Base-by-base conservation (phyloP, 30 jellyfish, hydroid and myxozoan species). In the Clytia hemisphaerica region DNA sequence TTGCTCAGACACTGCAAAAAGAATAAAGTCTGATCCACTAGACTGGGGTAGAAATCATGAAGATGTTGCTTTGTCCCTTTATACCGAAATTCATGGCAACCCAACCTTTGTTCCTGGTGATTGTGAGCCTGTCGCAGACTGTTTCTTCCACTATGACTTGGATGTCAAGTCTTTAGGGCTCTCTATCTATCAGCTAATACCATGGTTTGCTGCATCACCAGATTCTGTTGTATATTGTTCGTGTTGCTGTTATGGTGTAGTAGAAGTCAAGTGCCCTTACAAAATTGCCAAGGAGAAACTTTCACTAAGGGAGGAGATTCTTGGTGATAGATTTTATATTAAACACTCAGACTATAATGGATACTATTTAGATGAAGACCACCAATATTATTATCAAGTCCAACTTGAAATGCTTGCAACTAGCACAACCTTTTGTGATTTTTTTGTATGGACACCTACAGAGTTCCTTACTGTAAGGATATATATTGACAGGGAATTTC, bases 141-240 rank as follows among this genome's bases (percentile, higher is more conserved):
- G 22, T 2, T 3, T 19, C 36, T 4, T 29, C 5, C 71, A 58
- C 36, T 24, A 29, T 22, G 37, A 30, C 4, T 58, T 58, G n/a
- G 37, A 58, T 21, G 58, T 58, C 28, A 2, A 58, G 36, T n/a
- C 22, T n/a, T 19, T 58, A 2, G 71, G 71, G n/a, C 44, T 58
- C 28, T 58, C 45, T 58, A 58, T 58, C 2, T 5, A 58, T 42
- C 36, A 24, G n/a, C 45, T 19, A 58, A 58, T 19, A 29, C 58
- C 3, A 58, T 58, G 71, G 71, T 29, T 21, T 58, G 71, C 45
- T n/a, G 71, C 71, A 58, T 58, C 71, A 21, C 71, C 71, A 19
- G 71, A 58, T 58, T 36, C 6, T 58, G 3, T 42, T 19, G 71
- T 58, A 21, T 19, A 19, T 24, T 58, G 71, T 19, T n/a, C 37